A percentile compares a stretch with the other conserved stretches of the same genome.
These are phyloP conservation scores for Maniola hyperantus DNA, from an alignment of 2,888 invertebrate genomes.

Conservation along the genomic window DNA sequence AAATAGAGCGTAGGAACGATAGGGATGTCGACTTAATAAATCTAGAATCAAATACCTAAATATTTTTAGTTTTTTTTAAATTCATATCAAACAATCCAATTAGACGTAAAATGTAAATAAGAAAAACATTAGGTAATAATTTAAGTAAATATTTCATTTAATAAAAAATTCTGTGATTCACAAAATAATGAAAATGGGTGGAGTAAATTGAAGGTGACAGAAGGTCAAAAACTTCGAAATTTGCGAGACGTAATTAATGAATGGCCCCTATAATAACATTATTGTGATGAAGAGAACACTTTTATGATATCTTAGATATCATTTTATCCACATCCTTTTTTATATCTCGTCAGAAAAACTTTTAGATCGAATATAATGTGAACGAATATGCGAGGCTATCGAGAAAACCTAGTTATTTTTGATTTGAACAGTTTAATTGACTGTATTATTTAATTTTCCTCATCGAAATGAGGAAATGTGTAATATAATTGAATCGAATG, in stretches of 20 bases:
- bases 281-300: conserved; percentile 28
- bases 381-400: neutral
- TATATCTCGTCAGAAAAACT: conserved; percentile 3
- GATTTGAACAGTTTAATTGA: no score
- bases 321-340: conserved; percentile 19
- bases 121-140: no score
- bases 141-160: neutral
- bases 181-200: neutral
- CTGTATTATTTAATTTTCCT: neutral
- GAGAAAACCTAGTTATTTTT: neutral
- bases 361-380: neutral
- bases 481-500: neutral
- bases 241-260: neutral
- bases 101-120: no score
- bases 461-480: neutral
- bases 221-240: neutral
- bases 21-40: no score
- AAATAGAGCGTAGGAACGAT: neutral
- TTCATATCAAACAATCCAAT: no score
- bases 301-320: conserved; percentile 26
- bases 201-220: neutral
- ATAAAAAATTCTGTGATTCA: neutral
- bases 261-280: neutral
- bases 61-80: no score
- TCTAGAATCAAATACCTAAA: no score